Evolutionary conservation across 2,888 invertebrate species (phyloP).

Genomic region (Spilosoma lubricipeda): DNA sequence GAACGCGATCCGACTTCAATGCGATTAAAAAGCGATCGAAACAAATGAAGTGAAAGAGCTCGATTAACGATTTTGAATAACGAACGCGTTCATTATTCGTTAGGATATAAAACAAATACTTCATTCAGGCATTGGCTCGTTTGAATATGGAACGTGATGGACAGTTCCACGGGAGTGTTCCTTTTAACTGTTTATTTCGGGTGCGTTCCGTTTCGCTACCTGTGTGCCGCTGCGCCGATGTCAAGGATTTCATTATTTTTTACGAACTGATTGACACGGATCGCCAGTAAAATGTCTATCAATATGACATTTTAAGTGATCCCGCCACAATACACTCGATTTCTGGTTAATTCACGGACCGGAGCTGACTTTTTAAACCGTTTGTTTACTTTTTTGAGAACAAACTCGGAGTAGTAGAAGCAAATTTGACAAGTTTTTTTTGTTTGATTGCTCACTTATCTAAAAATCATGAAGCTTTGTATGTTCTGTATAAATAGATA

Average conservation of each 20-base stretch:
- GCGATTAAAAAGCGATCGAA: slow-evolving; percentile 67
- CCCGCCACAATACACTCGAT: slow-evolving; percentile 34
- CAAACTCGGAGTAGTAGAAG: slow-evolving; percentile 22
- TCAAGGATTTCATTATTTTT: slow-evolving; percentile 70
- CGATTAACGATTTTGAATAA: slow-evolving; percentile 81
- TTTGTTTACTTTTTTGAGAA: slow-evolving; percentile 39
- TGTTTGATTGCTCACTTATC: not conserved
- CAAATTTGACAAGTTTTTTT: slow-evolving; percentile 16
- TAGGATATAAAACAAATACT: slow-evolving; percentile 82
- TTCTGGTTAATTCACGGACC: slow-evolving; percentile 39
- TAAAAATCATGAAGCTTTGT: slow-evolving; percentile 14
- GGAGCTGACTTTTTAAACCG: slow-evolving; percentile 31
- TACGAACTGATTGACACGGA: slow-evolving; percentile 67
- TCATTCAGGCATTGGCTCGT: slow-evolving; percentile 76
- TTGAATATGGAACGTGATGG: slow-evolving; percentile 82
- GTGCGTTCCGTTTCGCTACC: slow-evolving; percentile 64
- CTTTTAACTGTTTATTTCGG: slow-evolving; percentile 79
- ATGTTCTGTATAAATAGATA: not conserved
- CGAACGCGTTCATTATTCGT: slow-evolving; percentile 76
- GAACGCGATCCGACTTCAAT: slow-evolving; percentile 70
- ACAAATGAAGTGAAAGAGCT: slow-evolving; percentile 83
- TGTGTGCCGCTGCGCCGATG: slow-evolving; percentile 55
- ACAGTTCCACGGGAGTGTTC: slow-evolving; percentile 58
- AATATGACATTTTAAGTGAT: slow-evolving; percentile 64
- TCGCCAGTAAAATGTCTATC: slow-evolving; percentile 64